A percentile compares a stretch with the other conserved stretches of the same genome.
Evolutionary conservation across 2,113 vertebrate genomes (phyloP).

Genomic region (Grantiella picta): DNA sequence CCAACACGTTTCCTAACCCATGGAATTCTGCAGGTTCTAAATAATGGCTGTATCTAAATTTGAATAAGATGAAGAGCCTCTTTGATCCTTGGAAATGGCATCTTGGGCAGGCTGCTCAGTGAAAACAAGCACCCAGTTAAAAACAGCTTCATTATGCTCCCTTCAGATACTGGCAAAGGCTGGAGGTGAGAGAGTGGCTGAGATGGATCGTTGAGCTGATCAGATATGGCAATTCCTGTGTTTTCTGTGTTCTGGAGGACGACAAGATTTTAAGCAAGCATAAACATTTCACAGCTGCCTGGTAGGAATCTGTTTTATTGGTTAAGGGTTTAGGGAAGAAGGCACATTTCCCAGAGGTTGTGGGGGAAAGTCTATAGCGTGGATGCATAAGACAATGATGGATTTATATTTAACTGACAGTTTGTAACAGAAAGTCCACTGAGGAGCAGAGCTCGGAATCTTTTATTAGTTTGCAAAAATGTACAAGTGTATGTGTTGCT

Average conservation of each 20-base stretch:
- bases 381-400: background rate
- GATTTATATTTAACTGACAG: background rate
- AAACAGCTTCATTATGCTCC: slow-evolving; percentile 34
- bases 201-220: slow-evolving; percentile 44
- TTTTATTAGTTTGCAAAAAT: background rate
- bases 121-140: slow-evolving; percentile 7
- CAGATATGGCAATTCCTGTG: slow-evolving; percentile 32
- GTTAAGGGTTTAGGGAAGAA: slow-evolving; percentile 15
- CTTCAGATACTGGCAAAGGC: background rate
- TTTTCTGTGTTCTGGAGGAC: background rate
- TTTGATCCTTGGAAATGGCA: background rate
- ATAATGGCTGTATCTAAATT: background rate
- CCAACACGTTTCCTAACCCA: background rate
- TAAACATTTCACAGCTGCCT: slow-evolving; percentile 44
- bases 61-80: background rate
- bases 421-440: background rate
- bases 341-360: slow-evolving; percentile 29
- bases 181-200: background rate
- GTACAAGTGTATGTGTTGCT: background rate
- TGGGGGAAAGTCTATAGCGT: background rate
- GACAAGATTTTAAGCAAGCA: slow-evolving; percentile 18
- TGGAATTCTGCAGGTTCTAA: background rate
- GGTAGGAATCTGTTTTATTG: background rate
- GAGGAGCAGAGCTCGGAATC: background rate
- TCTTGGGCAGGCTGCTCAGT: background rate